Evolutionary conservation across 2,888 invertebrate genomes (phyloP).

Genomic region (Lutraria lutraria): DNA sequence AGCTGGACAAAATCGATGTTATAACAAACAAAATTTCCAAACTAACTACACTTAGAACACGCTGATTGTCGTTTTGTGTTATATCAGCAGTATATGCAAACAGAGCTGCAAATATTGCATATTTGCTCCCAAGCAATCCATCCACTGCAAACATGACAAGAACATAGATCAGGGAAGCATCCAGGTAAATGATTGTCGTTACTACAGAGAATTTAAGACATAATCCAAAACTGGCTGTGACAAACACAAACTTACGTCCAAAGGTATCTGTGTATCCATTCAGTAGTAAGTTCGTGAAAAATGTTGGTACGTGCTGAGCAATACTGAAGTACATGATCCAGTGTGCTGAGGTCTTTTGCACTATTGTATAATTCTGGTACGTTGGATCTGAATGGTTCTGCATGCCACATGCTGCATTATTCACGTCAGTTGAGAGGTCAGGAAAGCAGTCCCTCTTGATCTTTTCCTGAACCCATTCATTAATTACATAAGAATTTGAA

Average conservation of each 20-base stretch:
- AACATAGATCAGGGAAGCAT: slow-evolving; percentile 10
- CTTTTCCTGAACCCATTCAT: slow-evolving; percentile 51
- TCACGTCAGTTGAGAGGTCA: background rate
- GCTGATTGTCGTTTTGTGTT: slow-evolving; percentile 18
- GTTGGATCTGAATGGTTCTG: slow-evolving; percentile 39
- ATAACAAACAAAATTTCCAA: slow-evolving; percentile 5
- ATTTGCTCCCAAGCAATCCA: slow-evolving; percentile 30
- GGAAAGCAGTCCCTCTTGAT: slow-evolving; percentile 28
- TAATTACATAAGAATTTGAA: slow-evolving; percentile 24
- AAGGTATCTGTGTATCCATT: slow-evolving; percentile 47
- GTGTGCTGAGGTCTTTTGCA: slow-evolving; percentile 43
- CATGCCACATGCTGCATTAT: slow-evolving; percentile 28
- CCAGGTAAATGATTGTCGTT: slow-evolving; percentile 29
- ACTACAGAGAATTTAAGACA: slow-evolving; percentile 22
- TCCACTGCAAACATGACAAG: slow-evolving; percentile 27
- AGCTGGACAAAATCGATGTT: slow-evolving; percentile 13
- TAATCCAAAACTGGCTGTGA: slow-evolving; percentile 24
- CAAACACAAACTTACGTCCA: slow-evolving; percentile 48
- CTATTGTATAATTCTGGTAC: slow-evolving; percentile 42
- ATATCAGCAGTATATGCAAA: slow-evolving; percentile 44
- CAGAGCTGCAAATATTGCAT: slow-evolving; percentile 34
- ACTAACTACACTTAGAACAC: slow-evolving; percentile 27
- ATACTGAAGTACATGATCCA: slow-evolving; percentile 44
- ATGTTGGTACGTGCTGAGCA: slow-evolving; percentile 22
- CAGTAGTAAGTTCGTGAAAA: slow-evolving; percentile 34